phyloP scores from a whole-genome alignment of 2,888 invertebrate genomes.

The Pollenia griseotomentosa region DNA sequence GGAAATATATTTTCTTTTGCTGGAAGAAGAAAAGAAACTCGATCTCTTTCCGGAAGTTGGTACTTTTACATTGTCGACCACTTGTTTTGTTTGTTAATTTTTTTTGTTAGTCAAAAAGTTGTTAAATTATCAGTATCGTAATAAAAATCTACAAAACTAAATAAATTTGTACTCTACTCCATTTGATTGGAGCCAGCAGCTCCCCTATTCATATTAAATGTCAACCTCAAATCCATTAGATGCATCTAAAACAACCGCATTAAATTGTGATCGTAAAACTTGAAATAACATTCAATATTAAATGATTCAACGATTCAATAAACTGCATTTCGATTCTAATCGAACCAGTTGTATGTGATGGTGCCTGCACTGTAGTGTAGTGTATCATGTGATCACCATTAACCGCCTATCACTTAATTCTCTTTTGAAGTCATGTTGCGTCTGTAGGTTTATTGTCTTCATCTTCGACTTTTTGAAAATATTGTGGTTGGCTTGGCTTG shows the following conservation, averaged over 20 bases:
- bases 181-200: background rate
- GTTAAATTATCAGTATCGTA: background rate
- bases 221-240: slow-evolving; percentile 16
- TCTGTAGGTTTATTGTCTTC: slow-evolving; percentile 59
- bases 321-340: slow-evolving; percentile 13
- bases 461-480: slow-evolving; percentile 26
- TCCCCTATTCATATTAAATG: slow-evolving; percentile 12
- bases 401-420: slow-evolving; percentile 36
- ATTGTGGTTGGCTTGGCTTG: slow-evolving; percentile 41
- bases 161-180: background rate
- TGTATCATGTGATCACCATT: slow-evolving; percentile 47
- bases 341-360: background rate
- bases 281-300: background rate
- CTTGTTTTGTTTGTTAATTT: background rate
- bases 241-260: slow-evolving; percentile 23
- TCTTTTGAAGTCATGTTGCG: slow-evolving; percentile 50
- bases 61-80: no score
- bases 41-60: no score
- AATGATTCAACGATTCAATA: slow-evolving; percentile 23
- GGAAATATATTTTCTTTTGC: no score
- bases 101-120: background rate
- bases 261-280: background rate
- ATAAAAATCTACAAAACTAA: background rate
- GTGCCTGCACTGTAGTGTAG: slow-evolving; percentile 24
- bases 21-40: no score